Conservation (phyloP, 2,113 vertebrate species). For the Craseonycteris thonglongyai region DNA sequence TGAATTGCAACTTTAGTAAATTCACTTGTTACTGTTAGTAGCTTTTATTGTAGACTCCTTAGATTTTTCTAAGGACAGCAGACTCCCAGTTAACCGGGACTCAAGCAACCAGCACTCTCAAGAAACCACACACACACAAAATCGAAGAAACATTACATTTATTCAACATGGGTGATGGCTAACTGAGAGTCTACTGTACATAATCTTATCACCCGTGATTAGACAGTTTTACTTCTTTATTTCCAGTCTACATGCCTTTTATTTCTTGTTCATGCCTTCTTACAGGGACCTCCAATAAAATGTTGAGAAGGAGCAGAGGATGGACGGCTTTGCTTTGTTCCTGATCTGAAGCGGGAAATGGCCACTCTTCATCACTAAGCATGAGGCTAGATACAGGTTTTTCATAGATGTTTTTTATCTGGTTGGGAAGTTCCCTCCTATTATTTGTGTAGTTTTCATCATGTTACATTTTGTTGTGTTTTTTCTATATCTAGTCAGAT, state of each 20-base stretch:
- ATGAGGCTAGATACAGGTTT: neutral
- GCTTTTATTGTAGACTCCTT: neutral
- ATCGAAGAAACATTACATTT: no score
- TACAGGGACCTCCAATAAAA: neutral
- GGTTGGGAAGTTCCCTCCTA: neutral
- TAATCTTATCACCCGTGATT: neutral
- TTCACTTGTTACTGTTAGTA: neutral
- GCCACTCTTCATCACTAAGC: neutral
- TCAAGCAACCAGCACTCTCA: no score
- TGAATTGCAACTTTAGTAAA: neutral
- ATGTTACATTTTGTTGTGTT: neutral
- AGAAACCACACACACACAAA: no score
- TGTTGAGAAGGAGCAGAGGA: neutral
- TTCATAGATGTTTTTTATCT: neutral
- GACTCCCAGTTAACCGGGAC: no score
- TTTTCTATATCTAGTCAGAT: no score
- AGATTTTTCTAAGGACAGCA: neutral
- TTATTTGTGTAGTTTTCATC: neutral
- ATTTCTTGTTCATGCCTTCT: neutral
- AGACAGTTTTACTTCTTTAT: neutral
- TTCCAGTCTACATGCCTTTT: neutral
- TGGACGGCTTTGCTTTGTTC: neutral
- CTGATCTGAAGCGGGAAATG: neutral
- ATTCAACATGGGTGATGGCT: no score
- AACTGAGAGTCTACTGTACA: no score